These are phyloP conservation scores for Pteropus alecto DNA, from an alignment of 2,113 vertebrate genomes.

Conservation along the genomic window DNA sequence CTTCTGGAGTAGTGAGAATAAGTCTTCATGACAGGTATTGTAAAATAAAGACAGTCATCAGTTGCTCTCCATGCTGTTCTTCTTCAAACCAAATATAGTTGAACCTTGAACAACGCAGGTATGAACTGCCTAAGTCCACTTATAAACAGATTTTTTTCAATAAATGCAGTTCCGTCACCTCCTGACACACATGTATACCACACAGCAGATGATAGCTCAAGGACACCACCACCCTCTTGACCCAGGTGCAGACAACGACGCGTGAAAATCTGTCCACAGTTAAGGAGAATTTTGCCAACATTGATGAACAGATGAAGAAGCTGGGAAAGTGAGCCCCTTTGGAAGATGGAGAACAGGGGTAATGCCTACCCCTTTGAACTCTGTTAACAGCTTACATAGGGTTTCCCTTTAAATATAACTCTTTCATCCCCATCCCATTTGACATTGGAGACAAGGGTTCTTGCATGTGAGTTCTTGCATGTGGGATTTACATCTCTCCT, in stretches of 20 bases:
- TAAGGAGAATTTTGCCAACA: constrained; percentile 89
- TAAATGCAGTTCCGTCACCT: background rate
- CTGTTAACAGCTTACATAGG: constrained; percentile 42
- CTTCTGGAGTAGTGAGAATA: background rate
- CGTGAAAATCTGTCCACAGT: constrained; percentile 90
- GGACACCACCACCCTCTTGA: no score
- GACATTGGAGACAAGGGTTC: constrained; percentile 52
- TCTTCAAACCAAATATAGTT: background rate
- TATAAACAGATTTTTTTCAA: background rate
- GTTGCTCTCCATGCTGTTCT: background rate
- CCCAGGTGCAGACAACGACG: constrained; percentile 93
- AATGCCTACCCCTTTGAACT: constrained; percentile 35
- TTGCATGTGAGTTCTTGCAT: constrained; percentile 76
- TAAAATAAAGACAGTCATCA: background rate
- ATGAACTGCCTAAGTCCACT: background rate
- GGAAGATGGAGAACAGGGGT: constrained; percentile 21
- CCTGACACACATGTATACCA: no score
- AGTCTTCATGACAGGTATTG: background rate
- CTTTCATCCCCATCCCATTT: background rate
- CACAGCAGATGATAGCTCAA: no score
- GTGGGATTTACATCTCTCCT: constrained; percentile 48
- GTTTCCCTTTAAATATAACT: constrained; percentile 26
- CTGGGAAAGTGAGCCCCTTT: constrained; percentile 85
- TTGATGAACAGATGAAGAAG: constrained; percentile 91
- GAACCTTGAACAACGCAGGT: background rate